A percentile compares a stretch with the other conserved stretches of the same genome.
These are phyloP conservation scores for Isurus oxyrinchus DNA, from an alignment of 2,113 vertebrate species.

Conservation along the genomic window DNA sequence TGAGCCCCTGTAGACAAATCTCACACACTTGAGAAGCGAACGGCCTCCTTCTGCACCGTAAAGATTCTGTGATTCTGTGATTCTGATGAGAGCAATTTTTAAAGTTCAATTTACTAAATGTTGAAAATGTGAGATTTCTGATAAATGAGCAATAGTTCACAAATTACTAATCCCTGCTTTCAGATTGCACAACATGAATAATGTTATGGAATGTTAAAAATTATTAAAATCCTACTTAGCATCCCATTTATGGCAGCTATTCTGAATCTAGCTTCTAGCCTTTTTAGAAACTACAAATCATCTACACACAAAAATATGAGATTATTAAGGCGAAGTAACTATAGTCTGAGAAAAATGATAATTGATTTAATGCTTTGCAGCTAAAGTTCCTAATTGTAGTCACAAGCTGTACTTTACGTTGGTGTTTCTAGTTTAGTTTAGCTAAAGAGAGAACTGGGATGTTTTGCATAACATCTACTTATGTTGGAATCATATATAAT, in stretches of 20 bases:
- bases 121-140: conserved; percentile 16
- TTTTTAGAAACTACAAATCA: neutral
- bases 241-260: neutral
- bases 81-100: neutral
- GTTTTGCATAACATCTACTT: neutral
- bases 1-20: too few relatives aligned
- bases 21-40: too few relatives aligned
- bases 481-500: neutral
- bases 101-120: neutral
- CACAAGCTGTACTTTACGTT: neutral
- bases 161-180: neutral
- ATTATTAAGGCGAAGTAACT: neutral
- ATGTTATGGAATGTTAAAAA: neutral
- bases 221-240: neutral
- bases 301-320: neutral
- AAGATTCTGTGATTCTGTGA: neutral
- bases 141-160: neutral
- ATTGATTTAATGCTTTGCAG: neutral
- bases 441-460: neutral
- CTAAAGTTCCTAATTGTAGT: neutral
- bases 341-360: neutral
- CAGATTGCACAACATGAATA: neutral
- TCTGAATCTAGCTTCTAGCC: neutral
- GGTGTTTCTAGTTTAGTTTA: neutral
- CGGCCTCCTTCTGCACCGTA: too few relatives aligned